Base-by-base conservation (phyloP, 2,113 vertebrate genomes). In the Xenopus borealis region DNA sequence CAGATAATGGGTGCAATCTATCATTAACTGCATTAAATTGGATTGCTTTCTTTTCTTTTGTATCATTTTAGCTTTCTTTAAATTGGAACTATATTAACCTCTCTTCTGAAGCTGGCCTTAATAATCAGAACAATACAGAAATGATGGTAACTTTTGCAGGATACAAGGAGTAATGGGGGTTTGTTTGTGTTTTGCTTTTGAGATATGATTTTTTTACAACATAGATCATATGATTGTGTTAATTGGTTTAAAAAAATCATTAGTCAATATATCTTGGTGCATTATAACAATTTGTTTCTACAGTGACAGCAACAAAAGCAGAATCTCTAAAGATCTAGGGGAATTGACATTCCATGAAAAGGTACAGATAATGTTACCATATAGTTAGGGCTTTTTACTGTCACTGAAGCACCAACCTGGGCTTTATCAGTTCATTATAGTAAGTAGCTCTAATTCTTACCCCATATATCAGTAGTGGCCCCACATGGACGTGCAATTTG, bases 61-160 rank as follows among this genome's bases (percentile, higher is more conserved):
- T 27, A 61, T 10, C 10, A 52, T 52, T 23, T n/a, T 23, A 65
- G n/a, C 52, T 72, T 47, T 46, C 12, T 33, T 23, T 27, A 19
- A 66, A 23, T 59, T 40, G 8, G 12, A 40, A 20, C 44, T 19
- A 75, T 61, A 68, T 68, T 75, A 68, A 75, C 65, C 65, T 18
- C 19, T 33, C 9, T 59, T 27, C 16, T 19, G 12, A 17, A 11
- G 13, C 7, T 67, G 13, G 46, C 53, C 40, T 33, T 17, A n/a
- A 23, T 27, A n/a, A 57, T 57, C 27, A 57, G 45, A 14, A 74
- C 40, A 74, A 74, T 74, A 74, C 6, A 14, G 40, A 27, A 33
- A 20, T 46, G 33, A 10, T 27, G 20, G 8, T 66, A 45, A 66
- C 27, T 12, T 58, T n/a, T 20, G 18, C 14, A 50, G 2, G 6